Conservation (phyloP, 2,888 invertebrate species). For the Tromatobia lineatoria region DNA sequence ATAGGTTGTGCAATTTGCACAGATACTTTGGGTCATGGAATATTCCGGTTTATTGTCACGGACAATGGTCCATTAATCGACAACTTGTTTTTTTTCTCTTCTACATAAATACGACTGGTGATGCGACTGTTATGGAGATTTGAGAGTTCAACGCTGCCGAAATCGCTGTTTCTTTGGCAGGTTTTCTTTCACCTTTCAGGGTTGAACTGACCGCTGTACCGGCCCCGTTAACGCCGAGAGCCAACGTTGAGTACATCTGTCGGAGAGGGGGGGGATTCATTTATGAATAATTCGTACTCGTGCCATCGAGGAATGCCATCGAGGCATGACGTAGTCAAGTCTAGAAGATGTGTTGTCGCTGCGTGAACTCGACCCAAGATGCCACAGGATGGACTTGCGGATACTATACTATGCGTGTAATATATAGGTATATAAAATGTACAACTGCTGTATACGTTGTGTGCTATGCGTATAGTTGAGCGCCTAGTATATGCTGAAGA, state of each 20-base stretch:
- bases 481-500: conserved; percentile 30
- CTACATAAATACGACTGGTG: background rate
- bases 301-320: conserved; percentile 62
- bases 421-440: conserved; percentile 45
- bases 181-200: background rate
- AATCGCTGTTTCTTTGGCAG: conserved; percentile 1
- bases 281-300: conserved; percentile 66
- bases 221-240: conserved; percentile 31
- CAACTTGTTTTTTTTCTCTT: conserved; percentile 21
- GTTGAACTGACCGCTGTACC: background rate
- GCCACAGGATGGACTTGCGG: conserved; percentile 59
- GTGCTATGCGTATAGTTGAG: conserved; percentile 49
- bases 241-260: background rate
- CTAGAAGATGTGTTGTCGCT: conserved; percentile 67
- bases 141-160: background rate
- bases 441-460: conserved; percentile 15
- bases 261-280: conserved; percentile 34
- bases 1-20: background rate
- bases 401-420: conserved; percentile 17
- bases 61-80: conserved; percentile 58
- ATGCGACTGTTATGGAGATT: conserved; percentile 14
- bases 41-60: conserved; percentile 44
- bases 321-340: conserved; percentile 52
- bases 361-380: conserved; percentile 71
- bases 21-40: conserved; percentile 26